Evolutionary conservation across 2,888 invertebrate genomes (phyloP).

Genomic region (Drosophila acutilabella): DNA sequence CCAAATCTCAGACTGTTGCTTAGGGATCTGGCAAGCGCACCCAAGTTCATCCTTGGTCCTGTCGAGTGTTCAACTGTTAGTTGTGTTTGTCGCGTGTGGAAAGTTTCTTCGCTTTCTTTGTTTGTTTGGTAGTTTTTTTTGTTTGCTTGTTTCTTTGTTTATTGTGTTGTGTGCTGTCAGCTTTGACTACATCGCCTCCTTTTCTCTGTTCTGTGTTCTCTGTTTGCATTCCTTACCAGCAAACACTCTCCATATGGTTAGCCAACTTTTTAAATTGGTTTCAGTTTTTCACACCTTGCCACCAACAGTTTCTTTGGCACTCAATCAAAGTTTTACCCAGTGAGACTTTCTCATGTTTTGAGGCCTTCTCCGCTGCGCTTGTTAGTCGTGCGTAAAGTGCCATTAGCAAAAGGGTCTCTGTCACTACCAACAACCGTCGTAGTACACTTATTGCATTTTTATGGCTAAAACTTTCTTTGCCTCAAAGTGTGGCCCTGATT

Average conservation of each 20-base stretch:
- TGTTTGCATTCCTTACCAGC: constrained; percentile 40
- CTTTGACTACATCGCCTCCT: constrained; percentile 42
- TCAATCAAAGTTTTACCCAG: constrained; percentile 68
- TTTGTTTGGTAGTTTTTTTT: constrained; percentile 15
- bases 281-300: constrained; percentile 74
- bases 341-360: constrained; percentile 42
- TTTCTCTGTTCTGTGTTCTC: not conserved
- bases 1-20: constrained; percentile 52
- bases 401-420: constrained; percentile 63
- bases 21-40: constrained; percentile 59
- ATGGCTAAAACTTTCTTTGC: constrained; percentile 62
- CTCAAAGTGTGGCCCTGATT: constrained; percentile 48
- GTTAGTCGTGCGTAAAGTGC: constrained; percentile 77
- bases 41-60: constrained; percentile 63
- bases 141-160: constrained; percentile 21
- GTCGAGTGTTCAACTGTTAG: constrained; percentile 36
- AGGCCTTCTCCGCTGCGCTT: constrained; percentile 49
- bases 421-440: constrained; percentile 8
- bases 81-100: constrained; percentile 38
- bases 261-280: constrained; percentile 77
- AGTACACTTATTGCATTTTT: constrained; percentile 77
- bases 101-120: constrained; percentile 29
- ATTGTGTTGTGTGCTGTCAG: constrained; percentile 47
- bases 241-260: constrained; percentile 68
- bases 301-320: constrained; percentile 59